Evolutionary conservation across 2,888 invertebrate genomes (phyloP).

Genomic region (Nowickia ferox): DNA sequence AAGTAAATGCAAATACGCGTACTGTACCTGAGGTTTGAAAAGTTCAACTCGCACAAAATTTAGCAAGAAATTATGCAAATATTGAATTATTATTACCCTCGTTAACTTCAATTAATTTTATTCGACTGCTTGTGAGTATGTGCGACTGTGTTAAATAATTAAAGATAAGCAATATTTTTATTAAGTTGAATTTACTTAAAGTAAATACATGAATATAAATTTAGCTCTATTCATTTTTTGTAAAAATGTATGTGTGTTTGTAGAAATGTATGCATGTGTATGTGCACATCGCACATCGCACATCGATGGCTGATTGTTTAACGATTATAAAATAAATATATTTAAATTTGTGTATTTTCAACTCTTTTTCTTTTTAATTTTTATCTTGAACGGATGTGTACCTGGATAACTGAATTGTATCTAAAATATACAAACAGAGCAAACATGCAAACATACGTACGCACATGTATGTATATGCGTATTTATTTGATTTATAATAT

Average conservation of each 20-base stretch:
- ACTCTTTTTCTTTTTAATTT: conserved; percentile 28
- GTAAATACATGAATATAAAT: neutral
- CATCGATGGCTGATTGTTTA: conserved; percentile 56
- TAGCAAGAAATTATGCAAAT: conserved; percentile 65
- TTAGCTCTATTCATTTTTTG: neutral
- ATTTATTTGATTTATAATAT: too few relatives aligned
- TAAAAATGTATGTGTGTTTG: too few relatives aligned
- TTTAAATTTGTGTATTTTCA: conserved; percentile 48
- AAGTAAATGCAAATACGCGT: neutral
- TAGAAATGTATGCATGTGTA: neutral
- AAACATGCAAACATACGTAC: conserved; percentile 2
- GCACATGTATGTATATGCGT: neutral
- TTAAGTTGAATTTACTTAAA: conserved; percentile 43
- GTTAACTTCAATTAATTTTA: conserved; percentile 36
- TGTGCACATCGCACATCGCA: neutral
- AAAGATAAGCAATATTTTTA: conserved; percentile 56
- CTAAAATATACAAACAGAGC: conserved; percentile 30
- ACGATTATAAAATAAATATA: conserved; percentile 62
- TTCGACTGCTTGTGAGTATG: conserved; percentile 4
- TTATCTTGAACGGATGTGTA: conserved; percentile 72
- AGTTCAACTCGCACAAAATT: conserved; percentile 30
- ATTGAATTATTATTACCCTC: conserved; percentile 67
- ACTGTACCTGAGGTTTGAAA: conserved; percentile 25
- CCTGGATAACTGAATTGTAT: conserved; percentile 66
- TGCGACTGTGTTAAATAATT: conserved; percentile 36